These are phyloP conservation scores for Neodiprion lecontei DNA, from an alignment of 1,140 invertebrate species.

Conservation along the genomic window DNA sequence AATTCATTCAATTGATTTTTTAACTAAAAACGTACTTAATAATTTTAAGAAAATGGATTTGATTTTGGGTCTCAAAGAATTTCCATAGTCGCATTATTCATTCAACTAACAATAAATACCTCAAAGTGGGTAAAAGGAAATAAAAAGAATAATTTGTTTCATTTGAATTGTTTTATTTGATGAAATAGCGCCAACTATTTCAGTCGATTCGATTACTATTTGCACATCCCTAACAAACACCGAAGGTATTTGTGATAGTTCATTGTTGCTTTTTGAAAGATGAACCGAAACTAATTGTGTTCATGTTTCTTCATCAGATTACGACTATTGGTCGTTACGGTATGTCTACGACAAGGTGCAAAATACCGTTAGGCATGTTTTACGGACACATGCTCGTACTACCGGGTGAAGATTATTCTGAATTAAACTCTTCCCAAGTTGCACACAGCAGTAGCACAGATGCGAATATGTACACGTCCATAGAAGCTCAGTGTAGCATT, in stretches of 20 bases:
- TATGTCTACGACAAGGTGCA: slow-evolving; percentile 86
- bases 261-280: slow-evolving; percentile 3
- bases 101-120: too few relatives aligned
- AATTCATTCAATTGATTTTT: too few relatives aligned
- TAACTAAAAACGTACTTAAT: too few relatives aligned
- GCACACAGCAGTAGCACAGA: slow-evolving; percentile 47
- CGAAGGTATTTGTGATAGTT: background rate
- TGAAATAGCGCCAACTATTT: too few relatives aligned
- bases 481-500: slow-evolving; percentile 65
- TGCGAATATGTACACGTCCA: slow-evolving; percentile 53
- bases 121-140: too few relatives aligned
- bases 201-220: background rate
- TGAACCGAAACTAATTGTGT: background rate
- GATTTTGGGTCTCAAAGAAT: too few relatives aligned
- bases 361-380: slow-evolving; percentile 90
- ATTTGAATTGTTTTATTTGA: too few relatives aligned
- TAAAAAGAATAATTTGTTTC: too few relatives aligned
- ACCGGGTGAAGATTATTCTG: slow-evolving; percentile 70
- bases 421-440: slow-evolving; percentile 53
- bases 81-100: too few relatives aligned
- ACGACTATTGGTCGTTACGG: slow-evolving; percentile 89
- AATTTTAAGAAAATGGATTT: too few relatives aligned
- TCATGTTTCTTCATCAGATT: slow-evolving; percentile 62
- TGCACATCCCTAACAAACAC: background rate
- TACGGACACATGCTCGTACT: slow-evolving; percentile 87